Evolutionary conservation across 2,888 invertebrate genomes (phyloP), one percentile per base, ranked within the genome.

Genomic region (Abscondita cerata): DNA sequence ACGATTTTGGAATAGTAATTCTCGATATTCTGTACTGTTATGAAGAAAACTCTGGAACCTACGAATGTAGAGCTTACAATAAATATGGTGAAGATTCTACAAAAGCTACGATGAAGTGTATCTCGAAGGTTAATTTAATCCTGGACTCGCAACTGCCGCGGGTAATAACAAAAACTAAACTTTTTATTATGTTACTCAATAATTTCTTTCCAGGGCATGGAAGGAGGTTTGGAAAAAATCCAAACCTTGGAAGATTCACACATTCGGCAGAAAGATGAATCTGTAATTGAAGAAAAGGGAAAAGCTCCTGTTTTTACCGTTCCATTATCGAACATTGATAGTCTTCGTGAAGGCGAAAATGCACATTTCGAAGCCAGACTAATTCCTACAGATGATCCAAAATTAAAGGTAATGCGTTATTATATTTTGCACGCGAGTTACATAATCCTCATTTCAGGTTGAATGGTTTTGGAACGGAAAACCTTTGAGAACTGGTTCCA

Each of bases 391-490:
- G 95, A 95, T 78, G 96, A 96, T 83, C 92, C 96, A 20, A 93
- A 92, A 75, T 83, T 96, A 25, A 93, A 91, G 52, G 65, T 61
- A 53, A 41, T n/a, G n/a, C n/a, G n/a, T n/a, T n/a, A n/a, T n/a
- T n/a, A n/a, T n/a, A n/a, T 38, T 38, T 12, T 11, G 4, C 4
- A 5, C 38, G 11, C 11, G 11, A 12, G 13, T 8, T 16, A 8
- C 16, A 11, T 41, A 13, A 3, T 11, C 16, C 3, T 44, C n/a
- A 19, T 41, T 41, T 15, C 68, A 87, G 87, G 91, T 95, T 66
- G 95, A 96, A 83, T 96, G 96, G 96, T 95, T 90, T 84, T 94
- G 93, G 91, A 95, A 96, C 77, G 94, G 95, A 64, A 93, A 94
- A 81, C 90, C 94, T 50, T 82, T 94, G 59, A 90, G 89, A 80